phyloP scores from a whole-genome alignment of 2,113 vertebrate genomes.

The Eidolon helvum region DNA sequence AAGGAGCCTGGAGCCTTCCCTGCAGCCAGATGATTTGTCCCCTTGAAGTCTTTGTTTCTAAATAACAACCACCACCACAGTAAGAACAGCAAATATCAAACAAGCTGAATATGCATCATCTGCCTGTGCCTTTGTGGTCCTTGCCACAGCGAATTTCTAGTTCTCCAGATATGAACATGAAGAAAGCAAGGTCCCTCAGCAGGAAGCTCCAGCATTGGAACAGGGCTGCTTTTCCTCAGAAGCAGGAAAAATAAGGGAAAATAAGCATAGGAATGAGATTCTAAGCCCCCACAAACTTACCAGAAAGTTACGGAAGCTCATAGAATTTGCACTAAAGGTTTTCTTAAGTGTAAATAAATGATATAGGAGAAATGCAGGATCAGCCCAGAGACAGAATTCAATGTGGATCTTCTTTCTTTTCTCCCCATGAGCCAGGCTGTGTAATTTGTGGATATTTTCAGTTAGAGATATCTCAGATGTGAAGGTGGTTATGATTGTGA shows the following conservation, averaged over 20 bases:
- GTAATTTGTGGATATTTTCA: background rate
- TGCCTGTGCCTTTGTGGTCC: too few relatives aligned
- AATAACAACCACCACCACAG: background rate
- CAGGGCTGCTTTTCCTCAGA: background rate
- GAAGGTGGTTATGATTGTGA: background rate
- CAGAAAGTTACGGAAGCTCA: background rate
- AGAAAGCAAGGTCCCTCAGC: background rate
- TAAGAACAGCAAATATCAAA: background rate
- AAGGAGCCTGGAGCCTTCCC: background rate
- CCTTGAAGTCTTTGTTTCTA: background rate
- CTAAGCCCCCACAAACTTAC: background rate
- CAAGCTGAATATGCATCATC: background rate
- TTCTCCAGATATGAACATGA: background rate
- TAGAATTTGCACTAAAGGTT: background rate
- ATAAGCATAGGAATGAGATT: background rate
- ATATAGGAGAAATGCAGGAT: background rate
- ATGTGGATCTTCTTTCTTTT: background rate
- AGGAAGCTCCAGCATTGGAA: background rate
- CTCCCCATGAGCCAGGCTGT: background rate
- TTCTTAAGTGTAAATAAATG: background rate
- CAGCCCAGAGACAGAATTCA: background rate
- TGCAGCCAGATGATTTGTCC: background rate
- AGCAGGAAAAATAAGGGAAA: background rate
- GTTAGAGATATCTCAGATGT: background rate
- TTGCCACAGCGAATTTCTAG: background rate